Evolutionary conservation across 2,113 vertebrate species (phyloP), one percentile per base, ranked within the genome.

Genomic region (Mesoclemmys tuberculata): DNA sequence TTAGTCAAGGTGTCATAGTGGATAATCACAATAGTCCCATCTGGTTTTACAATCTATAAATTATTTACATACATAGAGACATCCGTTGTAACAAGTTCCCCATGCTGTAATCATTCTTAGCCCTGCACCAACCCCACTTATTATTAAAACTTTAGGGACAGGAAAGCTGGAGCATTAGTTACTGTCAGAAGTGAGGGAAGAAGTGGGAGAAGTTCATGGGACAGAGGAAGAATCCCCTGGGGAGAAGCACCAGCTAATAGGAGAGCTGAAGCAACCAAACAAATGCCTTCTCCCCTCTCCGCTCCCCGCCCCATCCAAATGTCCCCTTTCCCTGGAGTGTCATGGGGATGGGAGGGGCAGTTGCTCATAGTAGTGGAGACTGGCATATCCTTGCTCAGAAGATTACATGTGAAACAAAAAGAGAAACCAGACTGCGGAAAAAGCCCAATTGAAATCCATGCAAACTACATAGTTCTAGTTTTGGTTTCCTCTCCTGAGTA

Each of bases 121-220:
- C 93, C 55, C 19, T 46, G 31, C 27, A 51, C 89, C 84, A 61
- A 10, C 10, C 44, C 89, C 22, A 49, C 85, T 89, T 94, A 82
- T 91, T 92, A 80, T 82, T 95, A 90, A 95, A 95, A 56, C 35
- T 85, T 46, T 80, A 88, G 80, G 71, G 56, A 24, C 35, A 90
- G 94, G 14, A 26, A 82, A 92, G 71, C 58, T 75, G 86, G 68
- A 91, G 94, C 95, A 83, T 21, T 21, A 90, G 58, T 74, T 85
- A 24, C 58, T 61, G 56, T 35, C 27, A 4, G 22, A 58, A 88
- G 31, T 6, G 38, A 13, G 0, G 46, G 38, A 78, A 75, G 56
- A 52, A 52, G 27, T 0, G 0, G 13, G 81, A 88, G 84, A 93
- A 93, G 10, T 49, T 85, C 46, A 81, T n/a, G 35, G 2, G 80